phyloP scores from a whole-genome alignment of 2,888 invertebrate species.

The Thymelicus sylvestris region DNA sequence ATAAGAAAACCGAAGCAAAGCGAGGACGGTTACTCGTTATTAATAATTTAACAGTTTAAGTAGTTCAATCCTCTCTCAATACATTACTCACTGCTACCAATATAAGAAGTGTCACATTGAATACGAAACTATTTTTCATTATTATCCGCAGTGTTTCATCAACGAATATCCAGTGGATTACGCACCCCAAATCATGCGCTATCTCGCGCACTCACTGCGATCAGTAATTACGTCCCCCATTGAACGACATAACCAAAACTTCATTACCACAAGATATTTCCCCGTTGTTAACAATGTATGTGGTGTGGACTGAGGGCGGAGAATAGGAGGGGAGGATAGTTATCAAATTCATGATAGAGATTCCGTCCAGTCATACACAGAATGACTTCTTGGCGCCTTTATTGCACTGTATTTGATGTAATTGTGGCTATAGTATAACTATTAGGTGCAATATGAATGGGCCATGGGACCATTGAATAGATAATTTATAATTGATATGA shows the following conservation, averaged over 20 bases:
- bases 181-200: slow-evolving; percentile 52
- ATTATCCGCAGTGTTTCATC: slow-evolving; percentile 27
- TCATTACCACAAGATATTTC: slow-evolving; percentile 56
- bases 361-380: slow-evolving; percentile 56
- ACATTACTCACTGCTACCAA: slow-evolving; percentile 14
- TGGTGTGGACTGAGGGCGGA: slow-evolving; percentile 44
- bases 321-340: slow-evolving; percentile 39
- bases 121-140: slow-evolving; percentile 24
- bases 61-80: neutral
- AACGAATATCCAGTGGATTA: slow-evolving; percentile 10
- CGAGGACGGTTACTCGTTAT: no score
- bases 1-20: no score
- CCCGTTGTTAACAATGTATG: slow-evolving; percentile 53
- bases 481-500: no score
- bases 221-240: slow-evolving; percentile 70
- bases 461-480: no score
- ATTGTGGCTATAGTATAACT: no score
- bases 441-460: no score
- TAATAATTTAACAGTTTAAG: no score
- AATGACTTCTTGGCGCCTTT: slow-evolving; percentile 45
- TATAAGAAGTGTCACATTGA: slow-evolving; percentile 22
- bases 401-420: neutral
- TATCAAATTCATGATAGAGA: slow-evolving; percentile 51
- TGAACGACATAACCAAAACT: slow-evolving; percentile 60
- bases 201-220: slow-evolving; percentile 63